phyloP scores from a whole-genome alignment of 1,140 invertebrate species.

The Diachasma alloeum region DNA sequence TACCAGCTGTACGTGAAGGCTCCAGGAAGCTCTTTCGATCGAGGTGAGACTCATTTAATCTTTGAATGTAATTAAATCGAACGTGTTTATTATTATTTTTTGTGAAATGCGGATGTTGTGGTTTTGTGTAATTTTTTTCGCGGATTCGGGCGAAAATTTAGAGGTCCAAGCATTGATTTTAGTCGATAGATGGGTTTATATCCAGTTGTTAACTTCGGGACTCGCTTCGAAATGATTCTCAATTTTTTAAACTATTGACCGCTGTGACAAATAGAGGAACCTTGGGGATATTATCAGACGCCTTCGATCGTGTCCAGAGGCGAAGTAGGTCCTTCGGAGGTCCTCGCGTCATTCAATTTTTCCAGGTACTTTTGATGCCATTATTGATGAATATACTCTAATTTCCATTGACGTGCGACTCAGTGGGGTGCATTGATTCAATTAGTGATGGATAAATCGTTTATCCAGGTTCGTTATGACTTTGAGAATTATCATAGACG shows the following conservation, averaged over 20 bases:
- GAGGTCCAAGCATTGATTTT: neutral
- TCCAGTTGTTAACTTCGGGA: neutral
- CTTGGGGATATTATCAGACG: neutral
- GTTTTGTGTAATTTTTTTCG: neutral
- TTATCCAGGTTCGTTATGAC: neutral
- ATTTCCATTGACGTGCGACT: neutral
- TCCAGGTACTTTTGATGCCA: neutral
- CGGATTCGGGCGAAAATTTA: neutral
- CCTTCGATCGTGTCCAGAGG: neutral
- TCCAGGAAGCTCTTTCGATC: slow-evolving; percentile 9
- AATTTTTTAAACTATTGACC: neutral
- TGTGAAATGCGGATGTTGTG: neutral
- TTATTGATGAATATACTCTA: neutral
- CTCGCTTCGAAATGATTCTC: neutral
- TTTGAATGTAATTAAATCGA: slow-evolving; percentile 7
- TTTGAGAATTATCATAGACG: neutral
- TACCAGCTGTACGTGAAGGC: slow-evolving; percentile 1
- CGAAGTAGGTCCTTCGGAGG: neutral
- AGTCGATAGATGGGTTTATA: neutral
- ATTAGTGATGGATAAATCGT: neutral
- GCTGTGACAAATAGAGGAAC: neutral
- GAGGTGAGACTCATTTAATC: slow-evolving; percentile 19
- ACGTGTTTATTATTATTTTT: neutral
- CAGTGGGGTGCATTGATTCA: neutral
- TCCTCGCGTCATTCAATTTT: neutral